Evolutionary conservation across 2,888 invertebrate species (phyloP), one percentile per base, ranked within the genome.

Genomic region (Tryphoninae sp.): DNA sequence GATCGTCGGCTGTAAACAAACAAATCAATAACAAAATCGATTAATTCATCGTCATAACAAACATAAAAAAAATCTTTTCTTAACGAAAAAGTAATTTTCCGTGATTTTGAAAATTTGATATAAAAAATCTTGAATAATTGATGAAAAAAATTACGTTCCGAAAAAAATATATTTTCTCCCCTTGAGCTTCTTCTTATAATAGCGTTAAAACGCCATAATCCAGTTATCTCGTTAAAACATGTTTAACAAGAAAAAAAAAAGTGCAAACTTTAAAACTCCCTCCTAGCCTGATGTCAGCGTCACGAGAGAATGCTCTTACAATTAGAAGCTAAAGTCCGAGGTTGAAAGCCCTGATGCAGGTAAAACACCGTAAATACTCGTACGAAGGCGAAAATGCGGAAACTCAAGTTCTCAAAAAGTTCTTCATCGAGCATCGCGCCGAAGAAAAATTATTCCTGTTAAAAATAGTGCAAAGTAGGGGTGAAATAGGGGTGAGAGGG

Each of bases 1-100:
- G 86, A 94, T 94, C 79, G 94, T 94, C 62, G 94, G 94, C 94
- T 94, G 91, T 87, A 92, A 94, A 90, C 90, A 89, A 89, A 91
- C 91, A 83, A 19, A 45, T 8, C n/a, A 58, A 73, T 62, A 6
- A 42, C 58, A 64, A 51, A 55, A 22, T 22, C 33, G 58, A 69
- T 51, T 75, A 73, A 22, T 23, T 51, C 16, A 42, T n/a, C 23
- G 9, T 9, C 13, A 22, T 13, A 74, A 58, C 16, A 11, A 7
- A 33, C 0, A 42, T 23, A 13, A 33, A 22, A 62, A 45, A 45
- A 22, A 64, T 42, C 0, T 26, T 26, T n/a, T 61, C 7, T 40
- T 33, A 61, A 16, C 9, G 1, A 62, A 33, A 62, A 42, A 45
- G 2, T 13, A 3, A 26, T 26, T 3, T 3, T 26, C 51, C 11